These are phyloP conservation scores for Alosa alosa DNA, from an alignment of 2,113 vertebrate species.

Conservation along the genomic window DNA sequence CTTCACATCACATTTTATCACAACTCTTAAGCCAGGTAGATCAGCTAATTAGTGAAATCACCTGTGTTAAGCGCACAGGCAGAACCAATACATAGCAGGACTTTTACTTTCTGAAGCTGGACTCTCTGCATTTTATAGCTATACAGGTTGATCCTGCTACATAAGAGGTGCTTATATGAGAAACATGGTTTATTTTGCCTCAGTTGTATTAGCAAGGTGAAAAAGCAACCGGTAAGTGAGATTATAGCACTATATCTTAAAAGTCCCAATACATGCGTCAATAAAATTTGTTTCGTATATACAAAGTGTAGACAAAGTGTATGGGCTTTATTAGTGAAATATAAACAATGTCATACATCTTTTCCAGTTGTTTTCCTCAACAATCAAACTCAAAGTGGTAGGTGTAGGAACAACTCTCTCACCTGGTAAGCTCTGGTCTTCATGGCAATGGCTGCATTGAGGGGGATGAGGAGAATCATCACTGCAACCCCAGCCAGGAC, in stretches of 20 bases:
- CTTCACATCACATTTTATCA: neutral
- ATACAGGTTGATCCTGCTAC: neutral
- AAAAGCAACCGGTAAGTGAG: neutral
- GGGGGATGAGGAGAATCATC: slow-evolving; percentile 89
- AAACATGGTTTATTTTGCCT: neutral
- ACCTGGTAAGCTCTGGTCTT: slow-evolving; percentile 91
- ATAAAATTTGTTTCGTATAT: neutral
- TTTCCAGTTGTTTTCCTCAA: neutral
- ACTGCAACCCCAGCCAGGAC: slow-evolving; percentile 89
- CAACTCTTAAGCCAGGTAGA: no score
- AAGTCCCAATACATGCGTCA: neutral
- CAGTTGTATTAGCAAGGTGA: neutral
- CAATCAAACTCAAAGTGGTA: neutral
- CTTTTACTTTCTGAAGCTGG: no score
- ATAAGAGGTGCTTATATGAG: neutral
- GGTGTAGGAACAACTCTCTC: neutral
- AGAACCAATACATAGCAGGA: no score
- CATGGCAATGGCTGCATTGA: slow-evolving; percentile 88
- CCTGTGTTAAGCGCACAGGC: no score
- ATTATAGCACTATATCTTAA: neutral
- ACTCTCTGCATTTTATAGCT: no score
- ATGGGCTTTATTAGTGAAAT: no score
- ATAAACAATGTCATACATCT: no score
- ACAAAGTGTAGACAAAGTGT: no score
- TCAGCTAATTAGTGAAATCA: no score